A percentile compares a stretch with the other conserved stretches of the same genome.
These are phyloP conservation scores for Caenorhabditis sp. DNA, from an alignment of 2,888 invertebrate species.

Conservation along the genomic window DNA sequence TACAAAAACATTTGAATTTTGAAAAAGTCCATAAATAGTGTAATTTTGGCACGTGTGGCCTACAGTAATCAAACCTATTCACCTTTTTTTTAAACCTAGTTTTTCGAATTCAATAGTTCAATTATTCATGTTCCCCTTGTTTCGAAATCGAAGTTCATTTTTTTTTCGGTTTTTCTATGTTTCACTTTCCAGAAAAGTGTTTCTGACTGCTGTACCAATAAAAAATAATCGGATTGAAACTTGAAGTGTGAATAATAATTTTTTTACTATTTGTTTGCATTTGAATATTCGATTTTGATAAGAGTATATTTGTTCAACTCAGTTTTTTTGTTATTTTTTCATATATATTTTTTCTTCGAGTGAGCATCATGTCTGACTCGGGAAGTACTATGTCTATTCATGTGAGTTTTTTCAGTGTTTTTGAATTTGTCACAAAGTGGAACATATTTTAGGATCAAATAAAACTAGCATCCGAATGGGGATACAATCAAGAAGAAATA, in stretches of 20 bases:
- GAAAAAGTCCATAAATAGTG: no score
- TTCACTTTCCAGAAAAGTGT: not conserved
- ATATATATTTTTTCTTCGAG: not conserved
- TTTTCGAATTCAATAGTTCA: no score
- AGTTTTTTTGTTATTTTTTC: not conserved
- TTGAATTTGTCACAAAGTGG: not conserved
- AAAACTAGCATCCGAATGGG: conserved; percentile 39
- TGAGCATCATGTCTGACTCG: conserved; percentile 19
- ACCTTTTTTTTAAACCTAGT: no score
- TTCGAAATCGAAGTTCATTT: not conserved
- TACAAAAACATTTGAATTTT: no score
- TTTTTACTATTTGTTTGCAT: conserved; percentile 1
- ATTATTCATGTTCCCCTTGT: no score
- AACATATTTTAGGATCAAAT: conserved; percentile 25
- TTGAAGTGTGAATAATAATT: not conserved
- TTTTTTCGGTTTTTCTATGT: not conserved
- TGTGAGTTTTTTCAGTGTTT: conserved; percentile 3
- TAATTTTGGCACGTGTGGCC: no score
- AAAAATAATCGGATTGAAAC: conserved; percentile 1
- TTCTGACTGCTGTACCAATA: not conserved
- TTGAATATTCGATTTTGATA: not conserved
- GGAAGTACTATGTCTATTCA: conserved; percentile 19
- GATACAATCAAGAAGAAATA: conserved; percentile 38
- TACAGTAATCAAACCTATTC: no score
- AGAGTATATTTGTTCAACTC: not conserved